Evolutionary conservation across 2,113 vertebrate genomes (phyloP).

Genomic region (Rhodinocichla rosea): DNA sequence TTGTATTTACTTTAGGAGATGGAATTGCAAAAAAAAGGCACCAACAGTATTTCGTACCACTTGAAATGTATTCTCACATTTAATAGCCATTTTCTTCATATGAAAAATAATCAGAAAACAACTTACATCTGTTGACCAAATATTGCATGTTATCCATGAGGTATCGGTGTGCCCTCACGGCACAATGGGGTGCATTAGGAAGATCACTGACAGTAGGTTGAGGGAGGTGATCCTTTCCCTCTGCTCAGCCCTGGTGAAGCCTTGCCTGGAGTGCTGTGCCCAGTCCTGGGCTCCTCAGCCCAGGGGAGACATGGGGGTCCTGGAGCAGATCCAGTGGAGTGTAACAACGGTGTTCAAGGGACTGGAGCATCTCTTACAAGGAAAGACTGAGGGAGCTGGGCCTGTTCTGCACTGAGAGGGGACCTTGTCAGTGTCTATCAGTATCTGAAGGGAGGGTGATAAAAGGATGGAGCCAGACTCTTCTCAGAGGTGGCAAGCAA

Average conservation of each 20-base stretch:
- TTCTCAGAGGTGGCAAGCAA: background rate
- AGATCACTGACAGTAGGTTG: rapidly evolving
- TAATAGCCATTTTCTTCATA: background rate
- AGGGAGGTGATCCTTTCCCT: background rate
- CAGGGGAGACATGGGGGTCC: no score
- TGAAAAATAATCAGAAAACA: background rate
- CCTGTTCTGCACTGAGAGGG: background rate
- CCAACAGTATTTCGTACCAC: background rate
- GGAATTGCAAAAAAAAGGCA: background rate
- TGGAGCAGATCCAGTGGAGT: rapidly evolving
- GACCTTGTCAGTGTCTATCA: background rate
- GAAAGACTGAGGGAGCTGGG: background rate
- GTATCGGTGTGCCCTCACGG: background rate
- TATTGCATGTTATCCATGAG: background rate
- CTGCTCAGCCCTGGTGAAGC: background rate
- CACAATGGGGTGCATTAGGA: background rate
- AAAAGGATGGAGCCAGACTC: background rate
- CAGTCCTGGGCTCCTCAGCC: background rate
- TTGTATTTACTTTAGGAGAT: background rate
- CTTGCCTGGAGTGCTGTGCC: background rate
- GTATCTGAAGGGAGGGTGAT: background rate
- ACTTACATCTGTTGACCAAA: background rate
- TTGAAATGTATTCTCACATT: background rate
- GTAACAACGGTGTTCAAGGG: background rate
- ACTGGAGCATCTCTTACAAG: rapidly evolving